phyloP scores from a whole-genome alignment of 2,888 invertebrate genomes.

The Andrena dorsata region DNA sequence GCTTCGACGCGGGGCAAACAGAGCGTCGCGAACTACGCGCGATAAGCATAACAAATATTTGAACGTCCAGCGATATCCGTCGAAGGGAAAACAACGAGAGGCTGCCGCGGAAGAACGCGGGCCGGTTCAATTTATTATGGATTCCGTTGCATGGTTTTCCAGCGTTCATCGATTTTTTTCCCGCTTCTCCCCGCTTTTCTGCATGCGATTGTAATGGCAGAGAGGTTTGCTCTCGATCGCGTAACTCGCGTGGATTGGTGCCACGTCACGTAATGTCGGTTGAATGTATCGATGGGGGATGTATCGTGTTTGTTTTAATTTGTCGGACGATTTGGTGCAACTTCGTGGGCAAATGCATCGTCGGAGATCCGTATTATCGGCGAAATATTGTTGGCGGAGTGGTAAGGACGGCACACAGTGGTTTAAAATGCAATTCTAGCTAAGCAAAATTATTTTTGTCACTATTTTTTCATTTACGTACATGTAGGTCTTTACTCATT shows the following conservation, averaged over 20 bases:
- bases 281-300: background rate
- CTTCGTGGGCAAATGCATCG: constrained; percentile 12
- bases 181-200: background rate
- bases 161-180: background rate
- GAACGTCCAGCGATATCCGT: constrained; percentile 8
- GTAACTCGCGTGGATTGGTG: constrained; percentile 2
- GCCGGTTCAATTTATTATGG: constrained; percentile 28
- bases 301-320: constrained; percentile 27
- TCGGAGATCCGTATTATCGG: background rate
- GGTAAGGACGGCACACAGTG: no score
- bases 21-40: background rate
- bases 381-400: background rate
- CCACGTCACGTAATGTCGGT: background rate
- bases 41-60: constrained; percentile 30
- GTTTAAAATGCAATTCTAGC: no score
- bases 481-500: no score
- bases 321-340: constrained; percentile 7
- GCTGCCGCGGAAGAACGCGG: background rate
- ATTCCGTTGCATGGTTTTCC: background rate
- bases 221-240: background rate
- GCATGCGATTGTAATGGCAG: background rate
- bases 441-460: no score
- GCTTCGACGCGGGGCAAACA: background rate
- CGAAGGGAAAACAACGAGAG: constrained; percentile 1
- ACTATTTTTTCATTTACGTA: no score